phyloP scores from a whole-genome alignment of 2,888 invertebrate genomes.

The Esperia sulphurella region DNA sequence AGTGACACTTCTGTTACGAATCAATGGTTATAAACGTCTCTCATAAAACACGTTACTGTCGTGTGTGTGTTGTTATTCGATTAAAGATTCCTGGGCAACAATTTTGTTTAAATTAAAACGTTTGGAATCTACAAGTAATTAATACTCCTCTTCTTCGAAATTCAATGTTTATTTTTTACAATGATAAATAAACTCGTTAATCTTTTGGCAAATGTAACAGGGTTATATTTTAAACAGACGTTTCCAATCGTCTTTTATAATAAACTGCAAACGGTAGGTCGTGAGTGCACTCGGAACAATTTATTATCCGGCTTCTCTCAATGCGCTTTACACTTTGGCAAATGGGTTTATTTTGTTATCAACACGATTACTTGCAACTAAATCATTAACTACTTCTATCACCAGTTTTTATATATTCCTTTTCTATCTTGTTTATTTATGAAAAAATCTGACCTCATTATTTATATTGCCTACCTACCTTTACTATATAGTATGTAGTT shows the following conservation, averaged over 20 bases:
- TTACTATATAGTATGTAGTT: too few species aligned
- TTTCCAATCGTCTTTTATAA: constrained; percentile 22
- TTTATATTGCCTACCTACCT: too few species aligned
- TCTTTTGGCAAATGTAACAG: constrained; percentile 5
- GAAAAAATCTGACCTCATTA: too few species aligned
- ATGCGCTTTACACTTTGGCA: constrained; percentile 44
- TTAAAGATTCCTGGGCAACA: constrained; percentile 24
- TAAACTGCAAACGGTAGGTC: constrained; percentile 38
- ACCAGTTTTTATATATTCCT: too few species aligned
- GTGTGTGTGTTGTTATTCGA: constrained; percentile 14
- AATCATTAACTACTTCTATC: too few species aligned
- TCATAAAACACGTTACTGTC: constrained; percentile 18
- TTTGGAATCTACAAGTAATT: not conserved
- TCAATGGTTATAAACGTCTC: constrained; percentile 30
- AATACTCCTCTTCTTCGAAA: not conserved
- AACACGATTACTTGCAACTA: constrained; percentile 5
- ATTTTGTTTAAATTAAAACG: constrained; percentile 4
- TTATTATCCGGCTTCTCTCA: constrained; percentile 51
- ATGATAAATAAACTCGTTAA: constrained; percentile 3
- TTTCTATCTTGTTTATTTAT: too few species aligned
- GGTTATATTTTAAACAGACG: constrained; percentile 8
- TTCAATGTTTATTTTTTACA: not conserved
- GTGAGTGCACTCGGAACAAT: constrained; percentile 61
- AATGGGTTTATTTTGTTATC: constrained; percentile 48
- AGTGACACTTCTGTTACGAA: constrained; percentile 22